Conservation (phyloP, 2,113 vertebrate genomes). For the Glaucomys volans region DNA sequence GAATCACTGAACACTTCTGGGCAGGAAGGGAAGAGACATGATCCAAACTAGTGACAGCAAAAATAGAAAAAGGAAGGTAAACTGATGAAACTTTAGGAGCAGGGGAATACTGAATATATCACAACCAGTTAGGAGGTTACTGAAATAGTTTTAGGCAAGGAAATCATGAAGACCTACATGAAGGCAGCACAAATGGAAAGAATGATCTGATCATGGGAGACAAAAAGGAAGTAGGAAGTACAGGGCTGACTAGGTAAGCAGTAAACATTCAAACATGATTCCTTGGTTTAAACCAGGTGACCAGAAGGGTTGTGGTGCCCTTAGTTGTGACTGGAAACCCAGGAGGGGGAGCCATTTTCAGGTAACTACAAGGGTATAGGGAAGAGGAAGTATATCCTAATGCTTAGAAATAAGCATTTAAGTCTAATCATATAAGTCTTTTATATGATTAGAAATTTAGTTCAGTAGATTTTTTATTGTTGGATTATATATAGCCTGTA, state of each 20-base stretch:
- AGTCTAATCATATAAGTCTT: too few species aligned
- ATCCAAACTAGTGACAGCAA: background rate
- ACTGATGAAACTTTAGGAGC: background rate
- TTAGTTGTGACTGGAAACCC: slow-evolving; percentile 20
- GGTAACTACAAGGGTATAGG: background rate
- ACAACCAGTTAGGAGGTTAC: background rate
- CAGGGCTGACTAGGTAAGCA: background rate
- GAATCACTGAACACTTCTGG: background rate
- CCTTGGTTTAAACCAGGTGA: slow-evolving; percentile 8
- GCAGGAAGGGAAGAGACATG: background rate
- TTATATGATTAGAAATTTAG: slow-evolving; percentile 9
- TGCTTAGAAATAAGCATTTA: slow-evolving; percentile 48
- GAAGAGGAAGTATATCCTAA: background rate
- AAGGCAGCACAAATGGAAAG: background rate
- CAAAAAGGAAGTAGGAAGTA: background rate
- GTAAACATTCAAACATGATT: slow-evolving; percentile 2
- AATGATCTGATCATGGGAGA: slow-evolving; percentile 21
- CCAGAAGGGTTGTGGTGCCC: background rate
- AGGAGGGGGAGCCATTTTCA: slow-evolving; percentile 11
- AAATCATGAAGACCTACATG: background rate
- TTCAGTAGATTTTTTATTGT: slow-evolving; percentile 28
- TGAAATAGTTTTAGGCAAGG: slow-evolving; percentile 14
- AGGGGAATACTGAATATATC: background rate
- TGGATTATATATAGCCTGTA: slow-evolving; percentile 8
- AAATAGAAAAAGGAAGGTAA: background rate